Percentiles rank a stretch among this genome's conserved stretches.
These are phyloP conservation scores for Tapirus terrestris DNA, from an alignment of 2,113 vertebrate species.

Conservation along the genomic window DNA sequence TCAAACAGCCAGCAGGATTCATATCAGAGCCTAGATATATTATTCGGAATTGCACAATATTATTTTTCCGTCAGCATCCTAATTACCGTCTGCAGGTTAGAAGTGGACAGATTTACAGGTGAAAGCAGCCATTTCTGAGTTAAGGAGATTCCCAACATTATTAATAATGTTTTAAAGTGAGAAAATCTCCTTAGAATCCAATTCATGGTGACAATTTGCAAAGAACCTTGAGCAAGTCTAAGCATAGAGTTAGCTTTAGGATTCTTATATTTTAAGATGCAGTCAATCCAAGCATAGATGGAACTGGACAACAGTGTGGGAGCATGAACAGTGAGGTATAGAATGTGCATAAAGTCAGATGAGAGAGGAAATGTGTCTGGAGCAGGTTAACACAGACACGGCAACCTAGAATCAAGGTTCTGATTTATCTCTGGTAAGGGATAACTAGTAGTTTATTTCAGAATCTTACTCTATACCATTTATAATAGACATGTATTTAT, in stretches of 20 bases:
- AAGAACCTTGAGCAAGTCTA: not conserved
- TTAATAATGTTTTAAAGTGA: not conserved
- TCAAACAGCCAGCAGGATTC: not conserved
- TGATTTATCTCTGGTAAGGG: not conserved
- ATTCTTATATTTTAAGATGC: not conserved
- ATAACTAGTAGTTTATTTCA: not conserved
- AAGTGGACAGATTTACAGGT: not conserved
- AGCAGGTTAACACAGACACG: too few relatives aligned
- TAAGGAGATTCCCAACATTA: not conserved
- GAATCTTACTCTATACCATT: not conserved
- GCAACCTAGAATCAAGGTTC: too few relatives aligned
- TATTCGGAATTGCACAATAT: not conserved
- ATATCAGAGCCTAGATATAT: not conserved
- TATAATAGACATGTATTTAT: not conserved
- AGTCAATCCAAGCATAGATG: not conserved
- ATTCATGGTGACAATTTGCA: not conserved
- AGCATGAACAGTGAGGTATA: not conserved
- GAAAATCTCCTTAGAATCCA: not conserved
- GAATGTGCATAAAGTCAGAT: too few relatives aligned
- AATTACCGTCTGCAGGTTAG: not conserved
- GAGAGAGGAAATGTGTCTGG: not conserved
- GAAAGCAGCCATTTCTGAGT: not conserved
- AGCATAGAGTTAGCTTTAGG: not conserved
- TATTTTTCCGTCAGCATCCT: not conserved
- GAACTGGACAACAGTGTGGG: not conserved